Conservation (phyloP, 2,888 invertebrate species). For the Eristalis tenax region DNA sequence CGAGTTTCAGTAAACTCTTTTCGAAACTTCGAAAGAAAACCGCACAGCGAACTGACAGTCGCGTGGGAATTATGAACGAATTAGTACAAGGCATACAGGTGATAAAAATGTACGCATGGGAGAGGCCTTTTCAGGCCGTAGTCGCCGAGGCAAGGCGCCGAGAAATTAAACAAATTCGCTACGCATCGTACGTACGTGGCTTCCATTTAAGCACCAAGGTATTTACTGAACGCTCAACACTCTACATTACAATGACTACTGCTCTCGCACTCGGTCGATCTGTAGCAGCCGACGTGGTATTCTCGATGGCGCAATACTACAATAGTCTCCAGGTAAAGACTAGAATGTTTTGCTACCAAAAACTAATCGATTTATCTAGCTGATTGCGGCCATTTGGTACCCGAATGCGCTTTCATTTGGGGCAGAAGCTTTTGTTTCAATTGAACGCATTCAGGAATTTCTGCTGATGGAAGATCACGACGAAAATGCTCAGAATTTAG, state of each 20-base stretch:
- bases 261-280: slow-evolving; percentile 87
- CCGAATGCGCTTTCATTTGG: slow-evolving; percentile 83
- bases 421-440: slow-evolving; percentile 84
- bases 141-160: slow-evolving; percentile 88
- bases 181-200: slow-evolving; percentile 86
- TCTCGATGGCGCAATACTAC: slow-evolving; percentile 89
- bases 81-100: slow-evolving; percentile 96
- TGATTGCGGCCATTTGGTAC: slow-evolving; percentile 84
- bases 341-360: background rate
- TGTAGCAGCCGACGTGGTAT: slow-evolving; percentile 86
- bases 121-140: slow-evolving; percentile 92
- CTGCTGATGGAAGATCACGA: slow-evolving; percentile 83
- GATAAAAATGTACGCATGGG: slow-evolving; percentile 99
- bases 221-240: slow-evolving; percentile 91
- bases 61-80: slow-evolving; percentile 97
- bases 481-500: slow-evolving; percentile 77
- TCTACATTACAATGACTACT: slow-evolving; percentile 90
- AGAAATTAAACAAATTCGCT: slow-evolving; percentile 85
- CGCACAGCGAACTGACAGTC: slow-evolving; percentile 92
- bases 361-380: slow-evolving; percentile 73
- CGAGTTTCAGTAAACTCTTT: slow-evolving; percentile 79
- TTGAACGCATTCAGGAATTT: slow-evolving; percentile 83
- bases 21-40: slow-evolving; percentile 86
- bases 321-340: slow-evolving; percentile 86
- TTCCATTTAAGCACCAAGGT: slow-evolving; percentile 87